Conservation (phyloP, 2,888 invertebrate genomes). For the Lepidochitona cinerea region DNA sequence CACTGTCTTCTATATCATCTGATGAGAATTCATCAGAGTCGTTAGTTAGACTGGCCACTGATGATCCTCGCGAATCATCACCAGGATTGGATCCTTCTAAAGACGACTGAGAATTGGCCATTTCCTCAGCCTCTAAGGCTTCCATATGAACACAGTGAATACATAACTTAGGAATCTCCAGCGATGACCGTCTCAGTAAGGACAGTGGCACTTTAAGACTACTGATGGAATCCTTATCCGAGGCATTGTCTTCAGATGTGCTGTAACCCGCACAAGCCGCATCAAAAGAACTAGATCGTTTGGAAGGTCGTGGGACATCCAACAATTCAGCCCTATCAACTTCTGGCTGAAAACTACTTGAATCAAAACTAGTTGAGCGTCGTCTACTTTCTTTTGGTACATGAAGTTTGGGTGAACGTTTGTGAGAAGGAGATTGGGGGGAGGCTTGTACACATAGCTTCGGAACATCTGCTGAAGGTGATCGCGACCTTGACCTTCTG, state of each 20-base stretch:
- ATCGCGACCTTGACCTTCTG: constrained; percentile 48
- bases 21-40: constrained; percentile 19
- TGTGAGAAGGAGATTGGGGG: neutral
- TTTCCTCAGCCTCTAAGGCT: constrained; percentile 37
- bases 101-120: neutral
- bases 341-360: constrained; percentile 42
- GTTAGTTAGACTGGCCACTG: neutral
- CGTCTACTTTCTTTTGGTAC: constrained; percentile 50
- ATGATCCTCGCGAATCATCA: neutral
- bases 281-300: constrained; percentile 57
- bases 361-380: constrained; percentile 63
- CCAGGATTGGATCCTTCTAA: neutral
- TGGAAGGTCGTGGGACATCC: constrained; percentile 41
- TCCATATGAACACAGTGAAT: constrained; percentile 66
- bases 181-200: constrained; percentile 47
- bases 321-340: constrained; percentile 22
- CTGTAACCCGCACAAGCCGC: constrained; percentile 32
- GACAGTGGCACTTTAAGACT: constrained; percentile 37
- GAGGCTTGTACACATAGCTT: constrained; percentile 32
- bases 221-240: constrained; percentile 40
- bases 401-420: constrained; percentile 24
- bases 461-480: constrained; percentile 60
- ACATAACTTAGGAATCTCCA: constrained; percentile 65
- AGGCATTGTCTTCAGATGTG: constrained; percentile 48
- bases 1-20: constrained; percentile 29